phyloP scores from a whole-genome alignment of 2,113 vertebrate species.

The Tiliqua scincoides region DNA sequence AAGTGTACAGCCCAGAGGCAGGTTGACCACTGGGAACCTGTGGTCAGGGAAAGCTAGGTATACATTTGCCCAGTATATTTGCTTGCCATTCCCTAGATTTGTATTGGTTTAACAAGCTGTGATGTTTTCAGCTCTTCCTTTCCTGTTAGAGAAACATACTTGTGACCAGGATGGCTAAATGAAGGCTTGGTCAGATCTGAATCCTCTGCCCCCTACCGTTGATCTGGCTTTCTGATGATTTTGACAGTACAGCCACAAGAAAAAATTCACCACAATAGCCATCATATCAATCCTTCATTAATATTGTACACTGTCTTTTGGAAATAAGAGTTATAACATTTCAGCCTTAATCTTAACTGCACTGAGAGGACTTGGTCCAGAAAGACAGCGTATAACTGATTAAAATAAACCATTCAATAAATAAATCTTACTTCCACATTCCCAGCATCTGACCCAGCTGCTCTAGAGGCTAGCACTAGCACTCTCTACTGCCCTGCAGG shows the following conservation, averaged over 20 bases:
- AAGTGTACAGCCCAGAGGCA: background rate
- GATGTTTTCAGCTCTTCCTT: background rate
- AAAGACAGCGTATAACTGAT: too few relatives aligned
- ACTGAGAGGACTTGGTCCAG: too few relatives aligned
- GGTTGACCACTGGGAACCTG: background rate
- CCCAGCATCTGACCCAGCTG: background rate
- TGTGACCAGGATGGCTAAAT: background rate
- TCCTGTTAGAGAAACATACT: background rate
- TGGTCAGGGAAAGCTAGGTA: background rate
- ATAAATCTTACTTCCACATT: background rate
- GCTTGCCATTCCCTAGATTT: background rate
- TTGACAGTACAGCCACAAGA: background rate
- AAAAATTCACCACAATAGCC: background rate
- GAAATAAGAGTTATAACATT: background rate
- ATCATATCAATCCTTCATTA: background rate
- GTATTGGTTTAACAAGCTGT: background rate
- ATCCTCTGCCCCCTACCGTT: too few relatives aligned
- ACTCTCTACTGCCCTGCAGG: background rate
- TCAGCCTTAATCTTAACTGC: too few relatives aligned
- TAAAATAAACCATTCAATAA: too few relatives aligned
- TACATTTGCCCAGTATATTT: background rate
- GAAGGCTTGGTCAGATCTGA: background rate
- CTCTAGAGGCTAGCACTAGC: rapidly evolving
- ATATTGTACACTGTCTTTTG: background rate
- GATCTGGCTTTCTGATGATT: background rate